A percentile compares a stretch with the other conserved stretches of the same genome.
Conservation (phyloP, 2,888 invertebrate genomes). For the Bugulina stolonifera region DNA sequence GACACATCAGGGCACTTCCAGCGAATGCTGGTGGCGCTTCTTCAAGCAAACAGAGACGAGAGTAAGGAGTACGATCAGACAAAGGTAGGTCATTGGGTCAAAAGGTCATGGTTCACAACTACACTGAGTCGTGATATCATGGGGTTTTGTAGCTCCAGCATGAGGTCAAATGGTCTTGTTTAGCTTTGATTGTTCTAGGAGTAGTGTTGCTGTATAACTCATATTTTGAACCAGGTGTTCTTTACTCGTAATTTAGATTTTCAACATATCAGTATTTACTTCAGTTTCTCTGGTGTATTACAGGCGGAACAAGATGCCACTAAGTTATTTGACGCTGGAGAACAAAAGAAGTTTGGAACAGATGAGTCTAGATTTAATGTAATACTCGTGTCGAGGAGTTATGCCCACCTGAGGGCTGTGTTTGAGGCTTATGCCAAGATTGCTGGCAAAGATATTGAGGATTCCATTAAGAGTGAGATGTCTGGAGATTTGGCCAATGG, state of each 20-base stretch:
- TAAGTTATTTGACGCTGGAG: constrained; percentile 36
- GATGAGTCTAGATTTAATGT: constrained; percentile 40
- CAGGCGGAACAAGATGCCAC: constrained; percentile 50
- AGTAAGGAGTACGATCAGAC: constrained; percentile 36
- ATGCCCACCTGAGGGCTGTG: constrained; percentile 69
- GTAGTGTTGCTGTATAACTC: too few relatives aligned
- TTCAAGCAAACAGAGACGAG: constrained; percentile 57
- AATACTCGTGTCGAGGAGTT: constrained; percentile 36
- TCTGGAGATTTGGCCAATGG: constrained; percentile 38
- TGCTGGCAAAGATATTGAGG: constrained; percentile 58
- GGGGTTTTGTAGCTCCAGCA: too few relatives aligned
- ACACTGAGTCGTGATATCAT: too few relatives aligned
- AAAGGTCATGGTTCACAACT: too few relatives aligned
- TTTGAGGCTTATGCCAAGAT: constrained; percentile 71
- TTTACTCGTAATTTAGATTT: too few relatives aligned
- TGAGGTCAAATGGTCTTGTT: too few relatives aligned
- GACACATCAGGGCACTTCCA: constrained; percentile 53
- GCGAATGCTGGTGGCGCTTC: constrained; percentile 44
- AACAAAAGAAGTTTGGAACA: constrained; percentile 37
- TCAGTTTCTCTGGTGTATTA: too few relatives aligned
- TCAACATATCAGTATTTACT: too few relatives aligned
- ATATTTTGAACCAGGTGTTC: too few relatives aligned
- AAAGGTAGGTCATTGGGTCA: background rate
- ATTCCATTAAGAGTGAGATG: constrained; percentile 37
- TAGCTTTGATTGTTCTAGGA: too few relatives aligned